phyloP scores from a whole-genome alignment of 1,140 invertebrate genomes.

The Drosophila subobscura region DNA sequence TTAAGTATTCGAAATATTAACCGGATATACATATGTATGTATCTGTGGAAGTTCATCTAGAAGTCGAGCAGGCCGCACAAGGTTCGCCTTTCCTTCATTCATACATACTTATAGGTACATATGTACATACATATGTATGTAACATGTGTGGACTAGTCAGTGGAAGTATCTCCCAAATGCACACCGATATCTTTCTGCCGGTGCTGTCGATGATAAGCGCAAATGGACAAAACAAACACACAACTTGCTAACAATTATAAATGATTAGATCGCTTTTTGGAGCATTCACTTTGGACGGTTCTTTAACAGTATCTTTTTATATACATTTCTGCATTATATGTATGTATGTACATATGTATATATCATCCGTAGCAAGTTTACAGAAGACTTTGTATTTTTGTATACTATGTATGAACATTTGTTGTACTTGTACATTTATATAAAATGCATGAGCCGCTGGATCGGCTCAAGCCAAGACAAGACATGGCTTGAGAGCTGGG shows the following conservation, averaged over 20 bases:
- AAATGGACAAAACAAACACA: slow-evolving; percentile 80
- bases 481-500: background rate
- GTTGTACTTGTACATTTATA: background rate
- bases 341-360: background rate
- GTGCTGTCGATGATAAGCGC: slow-evolving; percentile 75
- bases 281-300: slow-evolving; percentile 74
- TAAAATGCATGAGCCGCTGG: background rate
- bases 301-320: slow-evolving; percentile 70
- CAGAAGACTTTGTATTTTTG: background rate
- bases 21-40: too few species aligned
- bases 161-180: slow-evolving; percentile 36
- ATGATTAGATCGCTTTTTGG: slow-evolving; percentile 81
- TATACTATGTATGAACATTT: too few species aligned
- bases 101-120: slow-evolving; percentile 1
- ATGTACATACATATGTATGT: slow-evolving; percentile 10
- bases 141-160: too few species aligned
- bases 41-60: too few species aligned
- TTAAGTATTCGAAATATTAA: too few species aligned
- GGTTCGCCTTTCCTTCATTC: slow-evolving; percentile 3
- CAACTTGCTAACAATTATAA: slow-evolving; percentile 79
- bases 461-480: background rate
- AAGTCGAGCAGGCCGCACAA: too few species aligned
- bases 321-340: slow-evolving; percentile 14
- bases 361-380: slow-evolving; percentile 2
- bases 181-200: slow-evolving; percentile 54